Evolutionary conservation across 92 coral and sea anemone genomes (phyloP).

Genomic region (Montipora capitata): DNA sequence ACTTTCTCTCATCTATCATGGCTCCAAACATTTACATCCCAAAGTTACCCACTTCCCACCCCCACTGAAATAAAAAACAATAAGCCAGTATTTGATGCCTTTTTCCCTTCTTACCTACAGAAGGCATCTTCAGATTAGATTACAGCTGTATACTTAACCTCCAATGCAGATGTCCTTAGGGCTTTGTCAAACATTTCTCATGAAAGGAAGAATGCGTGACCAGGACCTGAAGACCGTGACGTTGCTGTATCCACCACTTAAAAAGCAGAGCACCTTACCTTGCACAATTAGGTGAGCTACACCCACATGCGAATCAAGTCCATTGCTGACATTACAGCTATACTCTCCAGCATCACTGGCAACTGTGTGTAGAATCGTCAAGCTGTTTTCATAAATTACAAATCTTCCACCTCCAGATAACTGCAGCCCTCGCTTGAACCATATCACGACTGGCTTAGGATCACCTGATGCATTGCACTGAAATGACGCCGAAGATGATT

Average conservation of each 20-base stretch:
- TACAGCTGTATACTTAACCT: too few relatives aligned
- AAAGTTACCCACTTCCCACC: too few relatives aligned
- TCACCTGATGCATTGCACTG: constrained; percentile 93
- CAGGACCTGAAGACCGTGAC: too few relatives aligned
- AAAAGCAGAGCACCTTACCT: constrained; percentile 52
- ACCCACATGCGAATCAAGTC: constrained; percentile 79
- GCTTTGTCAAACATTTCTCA: background rate
- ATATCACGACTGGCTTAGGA: constrained; percentile 90
- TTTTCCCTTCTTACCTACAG: too few relatives aligned
- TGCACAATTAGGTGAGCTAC: constrained; percentile 90
- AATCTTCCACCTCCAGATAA: constrained; percentile 79
- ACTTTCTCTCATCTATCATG: too few relatives aligned
- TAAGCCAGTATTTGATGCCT: too few relatives aligned
- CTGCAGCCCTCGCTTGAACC: constrained; percentile 80
- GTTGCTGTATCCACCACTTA: background rate
- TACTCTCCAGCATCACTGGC: constrained; percentile 88
- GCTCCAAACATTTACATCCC: too few relatives aligned
- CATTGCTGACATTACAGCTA: constrained; percentile 90
- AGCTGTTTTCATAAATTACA: constrained; percentile 72
- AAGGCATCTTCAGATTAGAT: too few relatives aligned
- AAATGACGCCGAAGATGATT: constrained; percentile 89
- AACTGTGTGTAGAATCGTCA: constrained; percentile 67
- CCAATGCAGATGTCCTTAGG: too few relatives aligned
- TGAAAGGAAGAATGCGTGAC: too few relatives aligned
- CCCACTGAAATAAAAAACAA: too few relatives aligned